Conservation (phyloP, 2,797 vertebrate species). For the Manis pentadactyla region DNA sequence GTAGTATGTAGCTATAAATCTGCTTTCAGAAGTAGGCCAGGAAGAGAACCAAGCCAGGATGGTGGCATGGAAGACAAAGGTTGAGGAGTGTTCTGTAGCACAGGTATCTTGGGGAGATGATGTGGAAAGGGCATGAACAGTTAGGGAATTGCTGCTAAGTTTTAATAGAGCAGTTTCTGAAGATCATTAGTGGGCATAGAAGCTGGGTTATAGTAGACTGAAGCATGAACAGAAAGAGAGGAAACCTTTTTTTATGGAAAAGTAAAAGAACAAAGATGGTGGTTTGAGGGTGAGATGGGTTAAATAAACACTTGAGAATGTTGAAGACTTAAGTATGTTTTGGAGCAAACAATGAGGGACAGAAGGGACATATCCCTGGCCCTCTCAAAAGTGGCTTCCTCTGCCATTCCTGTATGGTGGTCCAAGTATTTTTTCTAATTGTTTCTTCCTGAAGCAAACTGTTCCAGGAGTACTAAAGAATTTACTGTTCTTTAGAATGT, state of each 20-base stretch:
- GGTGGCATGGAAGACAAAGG: neutral
- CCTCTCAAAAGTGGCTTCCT: neutral
- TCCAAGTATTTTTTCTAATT: conserved; percentile 39
- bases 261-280: neutral
- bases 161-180: neutral
- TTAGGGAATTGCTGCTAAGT: neutral
- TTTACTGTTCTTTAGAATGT: neutral
- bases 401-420: neutral
- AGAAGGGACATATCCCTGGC: neutral
- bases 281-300: neutral
- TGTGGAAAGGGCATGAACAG: neutral
- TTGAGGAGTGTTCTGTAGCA: neutral
- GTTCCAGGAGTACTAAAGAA: neutral
- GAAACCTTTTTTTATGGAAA: neutral
- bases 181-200: neutral
- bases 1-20: neutral
- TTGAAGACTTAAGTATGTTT: neutral
- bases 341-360: neutral
- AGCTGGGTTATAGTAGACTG: neutral
- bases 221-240: neutral
- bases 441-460: conserved; percentile 35
- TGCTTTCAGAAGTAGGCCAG: neutral
- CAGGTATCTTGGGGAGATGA: neutral
- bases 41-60: neutral
- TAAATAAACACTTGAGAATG: neutral